Base-by-base conservation (phyloP, 2,113 vertebrate genomes). In the Pygoscelis adeliae region DNA sequence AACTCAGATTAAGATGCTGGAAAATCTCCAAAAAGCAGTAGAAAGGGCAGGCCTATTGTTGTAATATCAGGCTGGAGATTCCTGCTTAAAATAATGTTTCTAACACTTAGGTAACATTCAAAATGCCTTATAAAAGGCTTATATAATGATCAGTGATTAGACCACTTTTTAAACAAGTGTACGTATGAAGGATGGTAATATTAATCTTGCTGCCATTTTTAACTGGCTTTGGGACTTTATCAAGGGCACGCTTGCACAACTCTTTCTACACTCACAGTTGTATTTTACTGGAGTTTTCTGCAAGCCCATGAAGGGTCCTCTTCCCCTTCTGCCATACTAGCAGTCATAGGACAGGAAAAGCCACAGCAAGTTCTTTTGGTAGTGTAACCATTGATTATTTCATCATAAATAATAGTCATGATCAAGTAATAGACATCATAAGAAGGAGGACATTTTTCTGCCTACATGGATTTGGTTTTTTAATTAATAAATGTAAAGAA, bases 191-290 rank as follows among this genome's bases (percentile, higher is more conserved):
- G 30, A 84, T 66, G 65, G 44, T 14, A 87, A 52, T 56, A 78
- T 63, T 81, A 81, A 86, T 78, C 72, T 81, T 91, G 46, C 67
- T 96, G 86, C 34, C 79, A 56, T 50, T 95, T 95, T 77, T 74
- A 70, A 56, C 40, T 87, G 32, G 25, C 67, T 93, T 87, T 56
- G 83, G 27, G 62, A 71, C 70, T 90, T 83, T 59, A 73, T 38
- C 79, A 90, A 93, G 55, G 52, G 40, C 71, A n/a, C 2, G 11
- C 13, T n/a, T 23, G 8, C 5, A 1, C 62, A 92, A 70, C 18
- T 52, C n/a, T 9, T 12, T 62, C 74, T 42, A 23, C 4, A 4
- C 47, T 88, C 53, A 66, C 13, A 71, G 50, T 5, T 56, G 26
- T 25, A 62, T 49, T 92, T 72, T 40, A 82, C 19, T 29, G 46